phyloP scores from a whole-genome alignment of 2,797 vertebrate species.

The Dipus sagitta region DNA sequence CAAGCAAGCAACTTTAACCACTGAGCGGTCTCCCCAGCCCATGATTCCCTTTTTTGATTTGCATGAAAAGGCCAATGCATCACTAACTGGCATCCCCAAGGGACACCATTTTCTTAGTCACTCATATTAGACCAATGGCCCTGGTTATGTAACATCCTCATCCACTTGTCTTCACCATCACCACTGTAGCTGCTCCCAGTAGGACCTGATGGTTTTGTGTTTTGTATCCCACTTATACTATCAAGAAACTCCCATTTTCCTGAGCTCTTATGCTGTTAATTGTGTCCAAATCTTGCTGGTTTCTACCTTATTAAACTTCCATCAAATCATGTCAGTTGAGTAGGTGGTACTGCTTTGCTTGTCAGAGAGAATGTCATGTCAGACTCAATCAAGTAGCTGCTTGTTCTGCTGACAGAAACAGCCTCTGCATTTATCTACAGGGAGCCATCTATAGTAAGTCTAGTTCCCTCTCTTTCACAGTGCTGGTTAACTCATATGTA shows the following conservation, averaged over 20 bases:
- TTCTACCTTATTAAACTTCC: conserved; percentile 62
- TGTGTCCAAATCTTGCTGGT: neutral
- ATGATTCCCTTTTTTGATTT: no score
- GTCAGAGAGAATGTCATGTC: conserved; percentile 65
- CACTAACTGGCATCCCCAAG: no score
- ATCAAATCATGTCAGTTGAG: conserved; percentile 64
- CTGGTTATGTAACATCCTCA: no score
- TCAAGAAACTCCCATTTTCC: neutral
- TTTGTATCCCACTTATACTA: neutral
- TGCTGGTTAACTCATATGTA: conserved; percentile 49
- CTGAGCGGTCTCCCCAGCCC: no score
- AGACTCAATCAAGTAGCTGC: conserved; percentile 67
- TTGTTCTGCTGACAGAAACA: conserved; percentile 73
- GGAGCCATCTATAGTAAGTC: conserved; percentile 60
- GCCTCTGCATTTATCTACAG: conserved; percentile 63
- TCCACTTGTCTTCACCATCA: neutral
- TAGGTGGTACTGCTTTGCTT: conserved; percentile 66
- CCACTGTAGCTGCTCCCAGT: neutral
- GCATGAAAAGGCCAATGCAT: no score
- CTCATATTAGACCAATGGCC: no score
- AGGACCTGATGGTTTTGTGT: neutral
- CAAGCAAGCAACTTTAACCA: no score
- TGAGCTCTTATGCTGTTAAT: neutral
- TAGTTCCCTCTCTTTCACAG: neutral
- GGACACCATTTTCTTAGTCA: no score